phyloP scores from a whole-genome alignment of 2,888 invertebrate genomes.

The Campoplex capitator region DNA sequence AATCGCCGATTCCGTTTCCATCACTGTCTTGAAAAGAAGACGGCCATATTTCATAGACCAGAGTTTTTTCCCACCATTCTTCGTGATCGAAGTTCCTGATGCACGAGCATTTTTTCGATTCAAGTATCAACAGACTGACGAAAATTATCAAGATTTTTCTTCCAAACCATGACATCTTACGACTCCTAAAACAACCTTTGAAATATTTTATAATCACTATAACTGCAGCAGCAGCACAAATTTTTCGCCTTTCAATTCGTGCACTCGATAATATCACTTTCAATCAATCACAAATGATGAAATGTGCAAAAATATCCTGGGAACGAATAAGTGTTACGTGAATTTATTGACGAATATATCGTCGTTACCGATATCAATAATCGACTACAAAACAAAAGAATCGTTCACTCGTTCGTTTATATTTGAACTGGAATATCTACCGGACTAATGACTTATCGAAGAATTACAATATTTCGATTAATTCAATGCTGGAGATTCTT shows the following conservation, averaged over 20 bases:
- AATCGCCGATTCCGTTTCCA: conserved; percentile 78
- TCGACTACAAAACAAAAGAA: no score
- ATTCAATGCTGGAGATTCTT: not conserved
- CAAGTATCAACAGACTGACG: conserved; percentile 26
- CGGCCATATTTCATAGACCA: conserved; percentile 79
- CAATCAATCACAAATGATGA: not conserved
- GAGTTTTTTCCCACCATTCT: conserved; percentile 78
- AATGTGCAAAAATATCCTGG: not conserved
- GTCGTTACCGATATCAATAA: no score
- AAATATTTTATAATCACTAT: not conserved
- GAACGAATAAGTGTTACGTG: not conserved
- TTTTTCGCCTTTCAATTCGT: not conserved
- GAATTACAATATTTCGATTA: not conserved
- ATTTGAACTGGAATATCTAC: not conserved
- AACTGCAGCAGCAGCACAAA: not conserved
- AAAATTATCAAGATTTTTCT: conserved; percentile 16
- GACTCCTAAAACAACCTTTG: conserved; percentile 7
- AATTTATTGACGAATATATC: no score
- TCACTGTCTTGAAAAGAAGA: conserved; percentile 78
- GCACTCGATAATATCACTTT: not conserved
- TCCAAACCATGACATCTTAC: conserved; percentile 19
- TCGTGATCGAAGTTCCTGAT: conserved; percentile 39
- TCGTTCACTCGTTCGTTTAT: no score
- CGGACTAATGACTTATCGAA: not conserved
- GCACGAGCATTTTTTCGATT: conserved; percentile 23